Evolutionary conservation across 2,888 invertebrate species (phyloP).

Genomic region (Caenorhabditis zanzibari): DNA sequence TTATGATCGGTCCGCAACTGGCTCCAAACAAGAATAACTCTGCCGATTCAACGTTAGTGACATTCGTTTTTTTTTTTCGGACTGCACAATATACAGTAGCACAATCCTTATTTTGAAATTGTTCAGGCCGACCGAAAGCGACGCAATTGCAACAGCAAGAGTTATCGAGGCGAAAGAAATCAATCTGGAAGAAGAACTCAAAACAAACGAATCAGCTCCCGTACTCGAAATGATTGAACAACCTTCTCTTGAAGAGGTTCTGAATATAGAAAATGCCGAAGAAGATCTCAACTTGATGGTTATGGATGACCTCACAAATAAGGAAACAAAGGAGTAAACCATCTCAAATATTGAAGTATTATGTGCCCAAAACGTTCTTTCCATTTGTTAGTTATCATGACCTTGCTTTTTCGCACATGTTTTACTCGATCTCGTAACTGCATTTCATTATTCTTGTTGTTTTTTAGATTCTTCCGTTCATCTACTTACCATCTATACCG

Average conservation of each 20-base stretch:
- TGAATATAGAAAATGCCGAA: constrained; percentile 18
- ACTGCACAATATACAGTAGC: no score
- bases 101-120: neutral
- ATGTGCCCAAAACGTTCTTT: neutral
- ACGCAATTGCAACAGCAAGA: constrained; percentile 49
- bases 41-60: constrained; percentile 21
- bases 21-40: constrained; percentile 3
- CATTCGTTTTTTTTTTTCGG: no score
- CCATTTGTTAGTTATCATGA: constrained; percentile 20
- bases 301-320: constrained; percentile 1
- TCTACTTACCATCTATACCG: constrained; percentile 1
- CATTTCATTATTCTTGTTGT: constrained; percentile 34
- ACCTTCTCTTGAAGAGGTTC: constrained; percentile 18
- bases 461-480: constrained; percentile 1
- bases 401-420: constrained; percentile 13
- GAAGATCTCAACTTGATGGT: constrained; percentile 19
- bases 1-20: constrained; percentile 40
- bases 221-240: constrained; percentile 22
- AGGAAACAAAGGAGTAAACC: constrained; percentile 20
- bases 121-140: neutral
- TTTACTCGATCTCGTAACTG: constrained; percentile 48
- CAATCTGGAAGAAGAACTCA: constrained; percentile 42
- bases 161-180: constrained; percentile 50
- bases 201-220: neutral
- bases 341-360: neutral